Evolutionary conservation across 2,888 invertebrate genomes (phyloP).

Genomic region (Ectemnius continuus): DNA sequence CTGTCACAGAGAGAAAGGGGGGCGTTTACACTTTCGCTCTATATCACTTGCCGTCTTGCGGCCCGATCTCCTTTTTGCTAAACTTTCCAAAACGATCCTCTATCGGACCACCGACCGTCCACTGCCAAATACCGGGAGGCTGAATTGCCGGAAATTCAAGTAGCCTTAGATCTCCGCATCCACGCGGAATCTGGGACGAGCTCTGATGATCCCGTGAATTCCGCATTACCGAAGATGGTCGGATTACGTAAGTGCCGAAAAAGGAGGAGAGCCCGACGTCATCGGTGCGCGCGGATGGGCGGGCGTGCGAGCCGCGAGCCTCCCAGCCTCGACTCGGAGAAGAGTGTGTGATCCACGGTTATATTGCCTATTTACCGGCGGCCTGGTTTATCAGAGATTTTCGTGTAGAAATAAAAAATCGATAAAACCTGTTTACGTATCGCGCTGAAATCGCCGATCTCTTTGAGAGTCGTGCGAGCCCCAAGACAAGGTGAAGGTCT

Average conservation of each 20-base stretch:
- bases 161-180: neutral
- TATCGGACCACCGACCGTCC: neutral
- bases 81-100: slow-evolving; percentile 41
- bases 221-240: slow-evolving; percentile 1
- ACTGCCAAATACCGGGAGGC: neutral
- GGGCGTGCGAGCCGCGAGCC: too few species aligned
- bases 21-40: slow-evolving; percentile 55
- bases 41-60: slow-evolving; percentile 39
- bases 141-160: slow-evolving; percentile 1
- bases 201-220: neutral
- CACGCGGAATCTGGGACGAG: neutral
- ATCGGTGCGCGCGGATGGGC: neutral
- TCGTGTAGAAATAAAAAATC: slow-evolving; percentile 26
- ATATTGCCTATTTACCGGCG: slow-evolving; percentile 26
- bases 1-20: slow-evolving; percentile 22
- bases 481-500: slow-evolving; percentile 53
- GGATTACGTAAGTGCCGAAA: slow-evolving; percentile 33
- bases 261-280: neutral
- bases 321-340: neutral
- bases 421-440: slow-evolving; percentile 39
- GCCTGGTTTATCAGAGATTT: slow-evolving; percentile 33
- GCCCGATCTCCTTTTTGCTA: slow-evolving; percentile 34
- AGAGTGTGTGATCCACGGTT: slow-evolving; percentile 11
- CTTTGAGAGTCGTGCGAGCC: slow-evolving; percentile 28
- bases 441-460: slow-evolving; percentile 30